These are phyloP conservation scores for Bombus confusus DNA, from an alignment of 1,140 invertebrate genomes.

Conservation along the genomic window DNA sequence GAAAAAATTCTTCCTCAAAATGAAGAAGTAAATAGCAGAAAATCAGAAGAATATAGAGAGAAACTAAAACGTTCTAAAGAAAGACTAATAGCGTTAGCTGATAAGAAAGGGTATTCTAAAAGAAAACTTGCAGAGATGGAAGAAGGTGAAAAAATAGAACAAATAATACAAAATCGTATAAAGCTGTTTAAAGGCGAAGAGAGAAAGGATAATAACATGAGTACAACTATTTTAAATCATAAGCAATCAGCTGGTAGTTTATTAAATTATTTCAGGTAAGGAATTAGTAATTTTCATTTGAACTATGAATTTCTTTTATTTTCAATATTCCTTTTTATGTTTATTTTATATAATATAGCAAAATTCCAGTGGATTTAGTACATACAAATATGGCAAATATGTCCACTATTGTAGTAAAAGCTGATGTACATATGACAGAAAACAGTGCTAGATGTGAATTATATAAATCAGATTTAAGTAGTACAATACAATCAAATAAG, in stretches of 20 bases:
- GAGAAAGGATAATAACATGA: slow-evolving; percentile 53
- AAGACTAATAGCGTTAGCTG: slow-evolving; percentile 65
- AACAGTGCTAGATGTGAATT: slow-evolving; percentile 10
- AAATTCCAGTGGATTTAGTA: slow-evolving; percentile 62
- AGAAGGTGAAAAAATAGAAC: slow-evolving; percentile 71
- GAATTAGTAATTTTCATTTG: not conserved
- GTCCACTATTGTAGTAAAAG: slow-evolving; percentile 71
- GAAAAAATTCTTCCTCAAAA: slow-evolving; percentile 9
- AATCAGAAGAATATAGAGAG: slow-evolving; percentile 44
- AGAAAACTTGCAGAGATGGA: slow-evolving; percentile 70
- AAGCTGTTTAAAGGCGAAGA: slow-evolving; percentile 66
- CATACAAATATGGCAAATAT: slow-evolving; percentile 58
- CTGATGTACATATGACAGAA: slow-evolving; percentile 70
- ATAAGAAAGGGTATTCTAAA: slow-evolving; percentile 72
- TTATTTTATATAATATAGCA: slow-evolving; percentile 57
- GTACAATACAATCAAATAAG: slow-evolving; percentile 10
- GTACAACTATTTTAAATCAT: slow-evolving; percentile 51
- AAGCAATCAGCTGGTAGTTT: slow-evolving; percentile 67
- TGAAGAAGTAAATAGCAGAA: slow-evolving; percentile 22
- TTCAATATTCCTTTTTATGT: slow-evolving; percentile 34
- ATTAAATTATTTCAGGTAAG: slow-evolving; percentile 79
- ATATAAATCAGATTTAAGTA: not conserved
- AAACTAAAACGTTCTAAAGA: slow-evolving; percentile 62
- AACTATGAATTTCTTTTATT: not conserved
- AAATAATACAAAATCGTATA: slow-evolving; percentile 66